Evolutionary conservation across 2,888 invertebrate genomes (phyloP), one percentile per base, ranked within the genome.

Genomic region (Drosophila nr. perissopoda): DNA sequence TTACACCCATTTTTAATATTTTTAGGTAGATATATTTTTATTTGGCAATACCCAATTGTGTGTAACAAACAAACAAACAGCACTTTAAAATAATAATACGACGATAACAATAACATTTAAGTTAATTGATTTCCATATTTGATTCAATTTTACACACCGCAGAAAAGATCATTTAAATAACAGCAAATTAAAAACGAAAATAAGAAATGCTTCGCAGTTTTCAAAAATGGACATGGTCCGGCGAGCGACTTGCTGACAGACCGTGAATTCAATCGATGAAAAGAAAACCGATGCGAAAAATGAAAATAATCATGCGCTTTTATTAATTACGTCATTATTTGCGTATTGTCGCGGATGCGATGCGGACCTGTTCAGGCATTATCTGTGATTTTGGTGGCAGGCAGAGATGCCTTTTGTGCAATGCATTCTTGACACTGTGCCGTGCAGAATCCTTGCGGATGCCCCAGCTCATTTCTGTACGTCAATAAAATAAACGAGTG

Each of bases 271-370:
- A 59, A 74, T 79, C 77, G 65, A 87, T 77, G 68, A 78, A 78
- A 74, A 70, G 73, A 62, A 27, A 21, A 36, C 33, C 38, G 49
- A 31, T 8, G 16, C 36, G 1, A 8, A 48, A 51, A 48, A 21
- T n/a, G 29, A 34, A 70, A 70, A 79, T 79, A 62, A 80, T 77
- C 68, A 71, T 73, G 61, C 76, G 71, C 72, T 67, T 64, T 76
- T 79, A 88, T 88, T 88, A 85, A 89, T 88, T 79, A 83, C 80
- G 86, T 79, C 80, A 80, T 88, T 89, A 88, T 85, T 88, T 80
- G 78, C 77, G 76, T 76, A 88, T 82, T 82, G 89, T 83, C 83
- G 73, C 54, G 56, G 52, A 48, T 53, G 75, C 53, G 58, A 51
- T 42, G 59, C 54, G 51, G 38, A 18, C 53, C 65, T 31, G 57